A percentile compares a stretch with the other conserved stretches of the same genome.
phyloP scores from a whole-genome alignment of 2,797 vertebrate genomes.

The Crenichthys baileyi region DNA sequence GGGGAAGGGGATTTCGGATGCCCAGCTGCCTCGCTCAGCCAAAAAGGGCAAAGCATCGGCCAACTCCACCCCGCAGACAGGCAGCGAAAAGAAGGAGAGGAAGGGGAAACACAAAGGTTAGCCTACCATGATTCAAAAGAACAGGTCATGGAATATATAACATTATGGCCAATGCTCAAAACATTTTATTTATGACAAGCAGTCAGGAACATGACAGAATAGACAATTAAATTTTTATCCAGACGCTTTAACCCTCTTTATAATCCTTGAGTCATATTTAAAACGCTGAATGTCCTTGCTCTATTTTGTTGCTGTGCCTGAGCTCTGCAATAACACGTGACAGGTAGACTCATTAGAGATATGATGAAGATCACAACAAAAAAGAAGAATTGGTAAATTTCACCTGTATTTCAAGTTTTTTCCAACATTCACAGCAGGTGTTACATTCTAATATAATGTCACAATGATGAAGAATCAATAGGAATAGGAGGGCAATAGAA shows the following conservation, averaged over 20 bases:
- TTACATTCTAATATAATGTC: not conserved
- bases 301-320: constrained; percentile 1
- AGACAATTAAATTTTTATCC: constrained; percentile 14
- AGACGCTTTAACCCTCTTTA: constrained; percentile 23
- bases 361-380: not conserved
- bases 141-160: constrained; percentile 3
- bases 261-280: constrained; percentile 14
- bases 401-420: not conserved
- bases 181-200: constrained; percentile 3
- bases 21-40: constrained; percentile 87
- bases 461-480: no score
- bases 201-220: not conserved
- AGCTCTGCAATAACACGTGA: not conserved
- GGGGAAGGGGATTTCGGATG: constrained; percentile 84
- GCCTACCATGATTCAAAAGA: constrained; percentile 56
- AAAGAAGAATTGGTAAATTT: not conserved
- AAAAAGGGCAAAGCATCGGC: constrained; percentile 90
- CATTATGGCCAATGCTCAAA: constrained; percentile 7
- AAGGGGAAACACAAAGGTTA: constrained; percentile 97
- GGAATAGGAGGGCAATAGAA: no score
- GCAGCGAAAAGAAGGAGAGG: constrained; percentile 93
- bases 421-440: not conserved
- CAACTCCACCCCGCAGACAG: constrained; percentile 87
- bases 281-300: constrained; percentile 10
- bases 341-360: not conserved